phyloP scores from a whole-genome alignment of 2,797 vertebrate genomes.

The Pipistrellus pygmaeus region DNA sequence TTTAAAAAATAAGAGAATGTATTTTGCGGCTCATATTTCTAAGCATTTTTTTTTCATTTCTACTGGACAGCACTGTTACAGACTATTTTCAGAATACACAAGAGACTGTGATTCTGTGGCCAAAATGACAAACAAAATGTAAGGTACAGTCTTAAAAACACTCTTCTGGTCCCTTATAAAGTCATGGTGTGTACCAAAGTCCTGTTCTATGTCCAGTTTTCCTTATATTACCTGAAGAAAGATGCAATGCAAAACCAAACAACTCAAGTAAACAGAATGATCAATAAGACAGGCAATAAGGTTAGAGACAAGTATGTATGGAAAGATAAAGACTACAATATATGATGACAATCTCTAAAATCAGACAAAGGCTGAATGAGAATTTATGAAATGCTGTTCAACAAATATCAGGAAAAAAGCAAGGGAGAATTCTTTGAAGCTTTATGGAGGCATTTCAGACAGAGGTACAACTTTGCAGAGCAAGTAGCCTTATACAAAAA shows the following conservation, averaged over 20 bases:
- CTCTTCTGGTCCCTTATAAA: background rate
- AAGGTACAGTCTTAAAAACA: background rate
- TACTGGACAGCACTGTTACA: background rate
- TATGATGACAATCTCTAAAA: background rate
- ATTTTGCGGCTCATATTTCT: background rate
- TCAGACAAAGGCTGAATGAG: background rate
- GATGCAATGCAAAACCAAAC: slow-evolving; percentile 7
- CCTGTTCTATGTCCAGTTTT: background rate
- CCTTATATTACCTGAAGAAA: slow-evolving; percentile 2
- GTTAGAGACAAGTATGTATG: background rate
- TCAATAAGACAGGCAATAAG: slow-evolving; percentile 12
- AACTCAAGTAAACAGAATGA: slow-evolving; percentile 35
- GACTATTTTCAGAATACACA: slow-evolving; percentile 15
- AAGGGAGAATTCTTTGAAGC: background rate
- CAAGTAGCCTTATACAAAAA: background rate
- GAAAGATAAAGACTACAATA: slow-evolving; percentile 2
- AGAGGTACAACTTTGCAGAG: slow-evolving; percentile 9
- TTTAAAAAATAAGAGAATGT: background rate
- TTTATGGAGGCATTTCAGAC: slow-evolving; percentile 2
- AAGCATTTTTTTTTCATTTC: background rate
- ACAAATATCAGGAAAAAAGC: slow-evolving; percentile 1
- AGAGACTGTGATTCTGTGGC: slow-evolving; percentile 21
- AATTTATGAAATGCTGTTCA: background rate
- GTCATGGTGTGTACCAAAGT: background rate
- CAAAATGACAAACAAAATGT: slow-evolving; percentile 33